A percentile compares a stretch with the other conserved stretches of the same genome.
Evolutionary conservation across 2,888 invertebrate genomes (phyloP).

Genomic region (Eristalis intricaria): DNA sequence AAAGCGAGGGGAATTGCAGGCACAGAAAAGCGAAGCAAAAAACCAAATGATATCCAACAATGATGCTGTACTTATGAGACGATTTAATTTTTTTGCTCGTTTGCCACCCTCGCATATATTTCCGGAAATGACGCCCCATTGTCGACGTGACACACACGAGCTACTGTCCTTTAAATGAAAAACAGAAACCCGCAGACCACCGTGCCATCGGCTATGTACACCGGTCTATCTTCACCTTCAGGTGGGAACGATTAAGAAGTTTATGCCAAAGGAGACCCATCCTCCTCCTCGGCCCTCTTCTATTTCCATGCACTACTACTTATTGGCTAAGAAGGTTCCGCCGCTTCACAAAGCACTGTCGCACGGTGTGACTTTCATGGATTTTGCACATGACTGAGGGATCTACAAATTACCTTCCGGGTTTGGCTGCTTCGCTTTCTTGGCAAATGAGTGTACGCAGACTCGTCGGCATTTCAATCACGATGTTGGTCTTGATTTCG

Average conservation of each 20-base stretch:
- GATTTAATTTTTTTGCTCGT: constrained; percentile 9
- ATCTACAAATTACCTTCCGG: constrained; percentile 36
- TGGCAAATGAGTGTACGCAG: constrained; percentile 16
- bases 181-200: neutral
- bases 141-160: constrained; percentile 15
- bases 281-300: constrained; percentile 1
- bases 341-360: constrained; percentile 21
- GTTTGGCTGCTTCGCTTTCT: constrained; percentile 4
- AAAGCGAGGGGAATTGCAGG: constrained; percentile 9
- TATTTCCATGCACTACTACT: constrained; percentile 20
- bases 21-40: neutral
- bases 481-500: constrained; percentile 20
- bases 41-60: constrained; percentile 28
- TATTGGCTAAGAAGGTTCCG: constrained; percentile 20
- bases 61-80: constrained; percentile 11
- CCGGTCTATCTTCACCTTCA: constrained; percentile 24
- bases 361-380: constrained; percentile 44
- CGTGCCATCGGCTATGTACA: constrained; percentile 7
- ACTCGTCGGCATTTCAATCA: constrained; percentile 39
- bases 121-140: constrained; percentile 38
- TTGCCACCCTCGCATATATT: constrained; percentile 36
- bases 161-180: constrained; percentile 20
- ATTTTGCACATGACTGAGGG: constrained; percentile 26
- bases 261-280: neutral
- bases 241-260: constrained; percentile 31